These are phyloP conservation scores for Polymixis lichenea DNA, from an alignment of 2,888 invertebrate species.

Conservation along the genomic window DNA sequence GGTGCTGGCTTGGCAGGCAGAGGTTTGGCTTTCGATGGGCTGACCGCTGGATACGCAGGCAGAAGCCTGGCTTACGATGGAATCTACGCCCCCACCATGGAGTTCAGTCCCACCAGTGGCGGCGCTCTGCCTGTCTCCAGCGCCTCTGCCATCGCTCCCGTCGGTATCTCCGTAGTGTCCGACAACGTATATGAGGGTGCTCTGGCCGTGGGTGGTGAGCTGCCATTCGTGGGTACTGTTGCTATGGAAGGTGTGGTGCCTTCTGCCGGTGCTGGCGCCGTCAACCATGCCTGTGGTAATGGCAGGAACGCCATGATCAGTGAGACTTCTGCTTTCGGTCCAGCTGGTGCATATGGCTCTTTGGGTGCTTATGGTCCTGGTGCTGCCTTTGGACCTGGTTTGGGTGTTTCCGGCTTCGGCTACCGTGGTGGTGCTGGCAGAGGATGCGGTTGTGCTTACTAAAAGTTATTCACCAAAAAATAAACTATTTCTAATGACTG, in stretches of 20 bases:
- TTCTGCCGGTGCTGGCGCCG: slow-evolving; percentile 73
- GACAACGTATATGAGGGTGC: slow-evolving; percentile 60
- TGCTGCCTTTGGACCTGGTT: neutral
- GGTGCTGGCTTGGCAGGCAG: slow-evolving; percentile 10
- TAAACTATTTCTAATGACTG: too few relatives aligned
- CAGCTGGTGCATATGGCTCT: too few relatives aligned
- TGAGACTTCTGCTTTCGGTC: slow-evolving; percentile 32
- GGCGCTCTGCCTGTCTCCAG: slow-evolving; percentile 50
- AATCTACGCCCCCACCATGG: slow-evolving; percentile 5
- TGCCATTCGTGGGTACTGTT: slow-evolving; percentile 74
- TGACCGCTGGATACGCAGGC: too few relatives aligned
- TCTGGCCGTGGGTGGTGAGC: slow-evolving; percentile 69
- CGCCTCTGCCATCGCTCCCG: slow-evolving; percentile 19
- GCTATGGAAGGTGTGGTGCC: slow-evolving; percentile 74
- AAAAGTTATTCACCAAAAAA: too few relatives aligned
- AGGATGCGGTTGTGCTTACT: too few relatives aligned
- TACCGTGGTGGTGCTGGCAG: too few relatives aligned
- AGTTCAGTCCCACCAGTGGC: slow-evolving; percentile 47
- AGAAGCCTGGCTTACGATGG: slow-evolving; percentile 25
- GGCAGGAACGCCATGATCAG: slow-evolving; percentile 66
- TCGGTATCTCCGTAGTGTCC: slow-evolving; percentile 52
- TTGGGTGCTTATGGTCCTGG: neutral
- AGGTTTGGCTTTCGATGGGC: slow-evolving; percentile 8
- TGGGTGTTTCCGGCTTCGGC: too few relatives aligned
- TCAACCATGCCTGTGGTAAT: slow-evolving; percentile 75